Evolutionary conservation across 2,113 vertebrate species (phyloP).

Genomic region (Gnathonemus longibarbis): DNA sequence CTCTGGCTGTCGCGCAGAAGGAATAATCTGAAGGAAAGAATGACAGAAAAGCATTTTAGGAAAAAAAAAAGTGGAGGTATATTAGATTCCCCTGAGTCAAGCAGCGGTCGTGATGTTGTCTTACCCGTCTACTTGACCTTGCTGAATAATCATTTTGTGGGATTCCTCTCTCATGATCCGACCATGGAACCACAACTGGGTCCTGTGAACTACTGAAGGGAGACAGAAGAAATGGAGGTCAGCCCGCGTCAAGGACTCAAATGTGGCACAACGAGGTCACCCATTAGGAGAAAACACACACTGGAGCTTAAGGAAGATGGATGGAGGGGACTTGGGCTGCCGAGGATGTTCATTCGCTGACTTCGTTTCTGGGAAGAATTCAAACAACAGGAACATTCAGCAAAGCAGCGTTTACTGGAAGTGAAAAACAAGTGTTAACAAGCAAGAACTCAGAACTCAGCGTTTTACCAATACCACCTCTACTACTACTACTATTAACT

Average conservation of each 20-base stretch:
- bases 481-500: not conserved
- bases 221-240: not conserved
- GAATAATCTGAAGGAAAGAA: conserved; percentile 69
- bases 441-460: not conserved
- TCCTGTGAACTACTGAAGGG: conserved; percentile 68
- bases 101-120: conserved; percentile 22
- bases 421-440: not conserved
- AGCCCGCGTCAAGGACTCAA: not conserved
- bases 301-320: conserved; percentile 67
- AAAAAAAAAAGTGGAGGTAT: not conserved
- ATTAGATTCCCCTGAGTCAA: not conserved
- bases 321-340: conserved; percentile 74
- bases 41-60: not conserved
- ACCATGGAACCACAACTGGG: conserved; percentile 77
- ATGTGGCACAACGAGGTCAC: not conserved
- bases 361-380: conserved; percentile 61
- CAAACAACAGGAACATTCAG: not conserved
- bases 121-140: conserved; percentile 78
- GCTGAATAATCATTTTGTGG: conserved; percentile 71
- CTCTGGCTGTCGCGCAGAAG: conserved; percentile 96
- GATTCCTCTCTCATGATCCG: conserved; percentile 74
- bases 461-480: not conserved
- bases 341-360: conserved; percentile 68
- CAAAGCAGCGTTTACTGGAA: not conserved
- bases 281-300: conserved; percentile 26